Conservation (phyloP, 2,113 vertebrate genomes). For the Micromys minutus region DNA sequence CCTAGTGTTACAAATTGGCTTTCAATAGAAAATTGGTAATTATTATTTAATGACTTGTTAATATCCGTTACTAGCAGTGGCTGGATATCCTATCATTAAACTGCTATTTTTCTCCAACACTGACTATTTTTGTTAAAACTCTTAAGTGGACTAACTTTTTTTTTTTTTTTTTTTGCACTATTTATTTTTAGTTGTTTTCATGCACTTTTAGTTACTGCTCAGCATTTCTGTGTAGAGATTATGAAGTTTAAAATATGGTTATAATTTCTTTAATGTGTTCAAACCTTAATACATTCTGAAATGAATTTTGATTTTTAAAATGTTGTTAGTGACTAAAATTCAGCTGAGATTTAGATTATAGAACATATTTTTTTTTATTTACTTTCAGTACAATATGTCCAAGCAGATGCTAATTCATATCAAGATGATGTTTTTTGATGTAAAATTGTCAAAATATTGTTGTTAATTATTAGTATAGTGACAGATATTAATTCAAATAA, state of each 20-base stretch:
- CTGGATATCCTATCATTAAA: background rate
- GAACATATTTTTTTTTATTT: background rate
- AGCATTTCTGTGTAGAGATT: conserved; percentile 42
- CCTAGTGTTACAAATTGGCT: background rate
- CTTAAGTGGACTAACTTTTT: background rate
- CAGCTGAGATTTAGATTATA: conserved; percentile 20
- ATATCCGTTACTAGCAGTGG: background rate
- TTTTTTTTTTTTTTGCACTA: conserved; percentile 52
- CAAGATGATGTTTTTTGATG: background rate
- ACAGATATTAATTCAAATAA: background rate
- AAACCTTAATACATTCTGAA: conserved; percentile 53
- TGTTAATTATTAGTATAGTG: background rate
- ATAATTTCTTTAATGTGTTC: conserved; percentile 60
- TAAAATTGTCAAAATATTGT: conserved; percentile 10
- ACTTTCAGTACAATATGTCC: conserved; percentile 3
- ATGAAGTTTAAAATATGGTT: conserved; percentile 56
- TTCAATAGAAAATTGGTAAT: background rate
- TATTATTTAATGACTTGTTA: background rate
- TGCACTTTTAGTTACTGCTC: conserved; percentile 71
- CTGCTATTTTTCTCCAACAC: background rate
- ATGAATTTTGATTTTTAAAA: conserved; percentile 59
- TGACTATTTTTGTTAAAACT: background rate
- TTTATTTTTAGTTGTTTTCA: conserved; percentile 58
- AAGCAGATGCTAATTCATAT: background rate
- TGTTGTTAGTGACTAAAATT: background rate